Base-by-base conservation (phyloP, 2,113 vertebrate genomes). In the Condylura cristata region DNA sequence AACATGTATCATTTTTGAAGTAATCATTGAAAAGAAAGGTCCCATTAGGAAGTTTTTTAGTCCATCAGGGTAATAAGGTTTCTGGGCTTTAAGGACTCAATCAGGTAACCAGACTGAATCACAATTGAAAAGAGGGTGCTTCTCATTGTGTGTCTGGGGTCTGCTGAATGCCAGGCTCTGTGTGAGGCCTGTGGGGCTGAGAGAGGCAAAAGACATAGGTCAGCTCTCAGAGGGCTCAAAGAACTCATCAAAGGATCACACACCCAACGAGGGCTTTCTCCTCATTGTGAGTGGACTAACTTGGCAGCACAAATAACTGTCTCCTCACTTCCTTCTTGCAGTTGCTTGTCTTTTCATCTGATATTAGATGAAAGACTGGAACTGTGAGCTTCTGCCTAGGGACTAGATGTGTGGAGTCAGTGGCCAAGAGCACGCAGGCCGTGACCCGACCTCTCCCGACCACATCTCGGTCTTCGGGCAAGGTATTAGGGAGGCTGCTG, bases 311-410 rank as follows among this genome's bases (percentile, higher is more conserved):
- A 30, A 10, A 17, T 5, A 8, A 56, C 20, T 56, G 20, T 8
- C 53, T 3, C 32, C 8, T 30, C 8, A 3, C 72, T 68, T 80
- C 76, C 37, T 68, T 18, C 72, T 46, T n/a, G 58, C 4, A 28
- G 53, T 28, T 51, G 37, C 22, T 18, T 17, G 28, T 39, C 41
- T 37, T 37, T 26, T 9, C 26, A 24, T 18, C 72, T 71, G n/a
- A 5, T 24, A 37, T 46, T 6, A 30, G 39, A 13, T 39, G 8
- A 20, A 44, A 90, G 80, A 39, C 34, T 28, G 6, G 11, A 22
- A 10, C 9, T 3, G 41, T 9, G n/a, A 32, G 51, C 65, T 18
- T 13, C n/a, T 13, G 34, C 4, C 1, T 1, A 22, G 0, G 58
- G 37, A 7, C 28, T 44, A 20, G 10, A 32, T n/a, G 3, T 76